Conservation (phyloP, 2,888 invertebrate species). For the Eulithis prunata region DNA sequence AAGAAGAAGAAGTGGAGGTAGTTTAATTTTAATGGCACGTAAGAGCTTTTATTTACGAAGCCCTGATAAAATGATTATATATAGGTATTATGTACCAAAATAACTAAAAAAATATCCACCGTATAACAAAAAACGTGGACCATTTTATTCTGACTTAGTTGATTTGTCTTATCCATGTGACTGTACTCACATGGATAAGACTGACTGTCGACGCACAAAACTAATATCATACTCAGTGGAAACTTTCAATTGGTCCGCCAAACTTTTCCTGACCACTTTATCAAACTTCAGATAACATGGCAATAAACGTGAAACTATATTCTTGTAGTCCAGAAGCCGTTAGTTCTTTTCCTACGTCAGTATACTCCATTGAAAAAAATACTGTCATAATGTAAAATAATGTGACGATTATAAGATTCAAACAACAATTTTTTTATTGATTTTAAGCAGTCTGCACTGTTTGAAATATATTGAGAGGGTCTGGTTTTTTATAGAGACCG, state of each 20-base stretch:
- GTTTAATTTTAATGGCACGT: too few species aligned
- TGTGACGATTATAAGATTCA: too few species aligned
- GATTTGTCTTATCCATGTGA: background rate
- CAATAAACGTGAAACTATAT: conserved; percentile 30
- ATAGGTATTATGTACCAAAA: too few species aligned
- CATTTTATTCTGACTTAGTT: background rate
- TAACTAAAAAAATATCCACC: too few species aligned
- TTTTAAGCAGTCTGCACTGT: too few species aligned
- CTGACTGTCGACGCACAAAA: conserved; percentile 4
- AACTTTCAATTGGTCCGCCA: conserved; percentile 45
- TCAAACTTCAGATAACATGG: conserved; percentile 33
- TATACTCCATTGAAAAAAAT: background rate
- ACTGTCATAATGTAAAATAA: too few species aligned
- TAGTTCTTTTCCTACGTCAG: background rate
- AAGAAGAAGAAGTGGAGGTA: too few species aligned
- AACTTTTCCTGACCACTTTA: conserved; percentile 33
- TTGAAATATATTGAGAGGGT: too few species aligned
- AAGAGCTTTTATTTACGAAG: too few species aligned
- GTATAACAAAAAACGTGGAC: too few species aligned
- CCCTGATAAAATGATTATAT: too few species aligned
- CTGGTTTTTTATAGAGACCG: background rate
- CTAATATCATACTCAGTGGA: conserved; percentile 28
- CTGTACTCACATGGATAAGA: conserved; percentile 35
- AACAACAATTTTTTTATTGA: too few species aligned
- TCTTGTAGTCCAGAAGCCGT: conserved; percentile 3